A percentile compares a stretch with the other conserved stretches of the same genome.
These are phyloP conservation scores for Drymonia ruficornis DNA, from an alignment of 2,888 invertebrate genomes.

Conservation along the genomic window DNA sequence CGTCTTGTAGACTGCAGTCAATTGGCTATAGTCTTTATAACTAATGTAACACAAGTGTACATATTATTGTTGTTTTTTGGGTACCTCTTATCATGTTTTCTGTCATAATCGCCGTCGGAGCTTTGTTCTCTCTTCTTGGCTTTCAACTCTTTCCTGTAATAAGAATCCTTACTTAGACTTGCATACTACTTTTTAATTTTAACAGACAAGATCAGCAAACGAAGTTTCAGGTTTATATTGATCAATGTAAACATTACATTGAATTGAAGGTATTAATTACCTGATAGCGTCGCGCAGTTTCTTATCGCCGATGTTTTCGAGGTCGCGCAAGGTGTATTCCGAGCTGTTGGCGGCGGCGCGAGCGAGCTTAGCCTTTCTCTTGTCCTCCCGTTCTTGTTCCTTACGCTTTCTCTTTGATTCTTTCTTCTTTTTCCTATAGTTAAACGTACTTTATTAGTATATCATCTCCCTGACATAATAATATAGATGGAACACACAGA, in stretches of 20 bases:
- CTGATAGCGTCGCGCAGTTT: slow-evolving; percentile 88
- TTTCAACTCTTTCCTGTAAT: slow-evolving; percentile 77
- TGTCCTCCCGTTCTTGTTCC: slow-evolving; percentile 88
- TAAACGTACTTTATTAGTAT: background rate
- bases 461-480: too few relatives aligned
- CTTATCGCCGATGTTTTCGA: slow-evolving; percentile 86
- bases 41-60: too few relatives aligned
- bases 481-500: too few relatives aligned
- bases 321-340: slow-evolving; percentile 87
- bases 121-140: slow-evolving; percentile 79
- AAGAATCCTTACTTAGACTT: slow-evolving; percentile 15
- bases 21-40: too few relatives aligned
- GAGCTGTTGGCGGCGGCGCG: slow-evolving; percentile 78
- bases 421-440: slow-evolving; percentile 87
- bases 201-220: too few relatives aligned
- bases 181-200: too few relatives aligned
- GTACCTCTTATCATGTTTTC: slow-evolving; percentile 81
- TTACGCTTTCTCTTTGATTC: slow-evolving; percentile 90
- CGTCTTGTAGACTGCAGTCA: too few relatives aligned
- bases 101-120: slow-evolving; percentile 80
- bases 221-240: too few relatives aligned
- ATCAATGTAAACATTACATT: too few relatives aligned
- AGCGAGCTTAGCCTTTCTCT: slow-evolving; percentile 87
- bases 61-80: slow-evolving; percentile 9
- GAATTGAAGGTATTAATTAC: slow-evolving; percentile 49